Conservation (phyloP, 2,113 vertebrate species). For the Actenoides hombroni region DNA sequence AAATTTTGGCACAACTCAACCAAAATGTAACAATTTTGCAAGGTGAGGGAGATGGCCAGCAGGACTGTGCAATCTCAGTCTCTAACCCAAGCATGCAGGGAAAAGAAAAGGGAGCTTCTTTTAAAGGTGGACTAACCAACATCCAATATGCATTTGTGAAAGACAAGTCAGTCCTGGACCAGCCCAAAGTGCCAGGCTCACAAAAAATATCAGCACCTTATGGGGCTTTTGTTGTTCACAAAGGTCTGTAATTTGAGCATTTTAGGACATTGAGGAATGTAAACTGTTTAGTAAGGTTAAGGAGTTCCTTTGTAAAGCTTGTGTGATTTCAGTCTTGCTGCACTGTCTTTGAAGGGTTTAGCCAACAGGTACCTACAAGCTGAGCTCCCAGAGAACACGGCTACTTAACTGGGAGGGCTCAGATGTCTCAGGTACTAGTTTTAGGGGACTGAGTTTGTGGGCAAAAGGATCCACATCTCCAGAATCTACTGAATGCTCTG, state of each 20-base stretch:
- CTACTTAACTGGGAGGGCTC: background rate
- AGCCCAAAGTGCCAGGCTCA: background rate
- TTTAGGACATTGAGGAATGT: background rate
- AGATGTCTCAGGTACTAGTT: background rate
- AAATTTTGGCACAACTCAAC: background rate
- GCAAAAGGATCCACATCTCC: background rate
- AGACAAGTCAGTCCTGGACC: background rate
- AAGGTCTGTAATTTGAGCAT: background rate
- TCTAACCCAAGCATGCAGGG: background rate
- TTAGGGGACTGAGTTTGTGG: background rate
- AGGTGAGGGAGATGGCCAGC: background rate
- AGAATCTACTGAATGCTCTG: background rate
- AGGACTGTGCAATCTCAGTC: background rate
- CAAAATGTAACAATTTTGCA: background rate
- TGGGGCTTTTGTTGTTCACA: background rate
- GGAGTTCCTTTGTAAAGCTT: background rate
- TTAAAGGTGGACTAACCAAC: background rate
- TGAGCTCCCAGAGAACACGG: background rate
- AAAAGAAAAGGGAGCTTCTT: background rate
- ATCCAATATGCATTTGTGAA: background rate
- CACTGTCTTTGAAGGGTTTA: background rate
- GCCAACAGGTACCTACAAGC: background rate
- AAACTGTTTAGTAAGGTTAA: background rate
- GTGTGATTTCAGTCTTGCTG: background rate
- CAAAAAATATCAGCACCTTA: background rate